phyloP scores from a whole-genome alignment of 2,797 vertebrate genomes.

The Anguilla anguilla region DNA sequence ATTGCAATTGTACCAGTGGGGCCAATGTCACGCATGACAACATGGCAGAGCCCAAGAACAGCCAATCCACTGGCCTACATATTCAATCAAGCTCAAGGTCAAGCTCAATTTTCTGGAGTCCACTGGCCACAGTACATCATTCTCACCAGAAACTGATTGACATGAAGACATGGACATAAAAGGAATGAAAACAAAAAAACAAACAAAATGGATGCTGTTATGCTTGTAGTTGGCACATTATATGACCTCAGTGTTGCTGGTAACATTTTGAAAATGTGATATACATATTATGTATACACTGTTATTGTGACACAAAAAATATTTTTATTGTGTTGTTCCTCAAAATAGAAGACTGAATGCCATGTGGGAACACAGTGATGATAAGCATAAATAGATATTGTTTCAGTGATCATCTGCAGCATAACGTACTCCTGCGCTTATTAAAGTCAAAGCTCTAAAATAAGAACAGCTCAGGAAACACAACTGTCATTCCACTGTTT shows the following conservation, averaged over 20 bases:
- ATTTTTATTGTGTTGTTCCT: neutral
- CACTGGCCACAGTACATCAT: neutral
- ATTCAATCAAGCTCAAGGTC: neutral
- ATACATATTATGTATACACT: neutral
- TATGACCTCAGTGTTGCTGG: neutral
- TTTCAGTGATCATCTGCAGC: neutral
- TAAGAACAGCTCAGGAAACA: neutral
- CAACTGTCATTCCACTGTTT: neutral
- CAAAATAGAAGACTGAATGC: neutral
- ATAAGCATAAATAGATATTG: neutral
- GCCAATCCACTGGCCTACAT: neutral
- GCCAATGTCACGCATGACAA: neutral
- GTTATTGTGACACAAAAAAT: neutral
- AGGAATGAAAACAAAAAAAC: neutral
- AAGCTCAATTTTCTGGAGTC: neutral
- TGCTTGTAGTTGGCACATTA: neutral
- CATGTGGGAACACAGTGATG: neutral
- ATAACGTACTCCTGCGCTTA: neutral
- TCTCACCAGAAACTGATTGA: neutral
- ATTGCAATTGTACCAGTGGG: neutral
- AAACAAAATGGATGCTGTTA: neutral
- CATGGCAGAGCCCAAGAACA: neutral
- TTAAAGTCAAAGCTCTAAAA: neutral
- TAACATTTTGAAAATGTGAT: neutral
- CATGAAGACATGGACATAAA: neutral